Base-by-base conservation (phyloP, 2,113 vertebrate species). In the Hypomesus transpacificus region DNA sequence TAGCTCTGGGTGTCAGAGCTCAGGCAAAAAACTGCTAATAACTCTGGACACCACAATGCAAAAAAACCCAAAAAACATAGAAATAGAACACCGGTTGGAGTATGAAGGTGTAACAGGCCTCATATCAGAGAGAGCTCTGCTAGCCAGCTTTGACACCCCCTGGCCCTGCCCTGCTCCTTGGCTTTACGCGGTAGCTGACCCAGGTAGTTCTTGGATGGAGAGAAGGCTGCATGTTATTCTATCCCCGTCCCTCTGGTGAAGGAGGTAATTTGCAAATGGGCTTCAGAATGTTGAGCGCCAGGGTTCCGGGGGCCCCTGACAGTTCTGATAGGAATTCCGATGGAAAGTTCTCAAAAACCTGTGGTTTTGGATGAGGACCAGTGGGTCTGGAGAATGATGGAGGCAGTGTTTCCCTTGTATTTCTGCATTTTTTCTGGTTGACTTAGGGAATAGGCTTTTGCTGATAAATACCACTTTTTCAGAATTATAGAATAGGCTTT, bases 261-360 rank as follows among this genome's bases (percentile, higher is more conserved):
- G 81, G 81, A 74, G 74, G 77, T 79, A 57, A 85, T 89, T 86
- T 87, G 77, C 77, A 87, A 90, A 88, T 77, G 70, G 66, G 69
- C 66, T 84, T 77, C 71, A 71, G 72, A 74, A 82, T 24, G 52
- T 65, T 73, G 52, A 75, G 68, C 70, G 72, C 54, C 70, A 11
- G 65, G 68, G 46, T 77, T 87, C 68, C 74, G 69, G 77, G 52
- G 57, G 57, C 6, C 71, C 75, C 71, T 81, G 72, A 84, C 76
- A 84, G 75, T 62, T 83, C 79, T 53, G 76, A 82, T 84, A 80
- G 31, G 53, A 77, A 86, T 78, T 87, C 76, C 65, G 50, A 68
- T 79, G 82, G 75, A 88, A 85, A 83, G 64, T 59, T 34, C 54
- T 78, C 68, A 76, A 52, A 69, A 74, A 75, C 77, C 69, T 87